Evolutionary conservation across 2,888 invertebrate species (phyloP).

Genomic region (Tenthredo distinguenda): DNA sequence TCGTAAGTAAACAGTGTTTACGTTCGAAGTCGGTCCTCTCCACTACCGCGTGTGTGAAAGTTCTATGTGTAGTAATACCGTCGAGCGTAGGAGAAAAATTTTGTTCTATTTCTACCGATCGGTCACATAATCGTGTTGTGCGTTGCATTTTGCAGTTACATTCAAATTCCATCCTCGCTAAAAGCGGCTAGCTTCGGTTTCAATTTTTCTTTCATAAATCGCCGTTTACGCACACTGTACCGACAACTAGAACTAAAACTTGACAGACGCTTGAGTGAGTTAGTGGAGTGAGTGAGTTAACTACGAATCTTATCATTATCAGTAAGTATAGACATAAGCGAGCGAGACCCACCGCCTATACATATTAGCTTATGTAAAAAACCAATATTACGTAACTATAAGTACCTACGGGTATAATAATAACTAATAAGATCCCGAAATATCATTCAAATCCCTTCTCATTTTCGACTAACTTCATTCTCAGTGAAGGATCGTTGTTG

Average conservation of each 20-base stretch:
- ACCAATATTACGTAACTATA: background rate
- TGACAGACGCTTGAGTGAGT: slow-evolving; percentile 2
- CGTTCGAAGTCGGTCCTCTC: too few species aligned
- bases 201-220: too few species aligned
- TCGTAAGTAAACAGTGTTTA: too few species aligned
- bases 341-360: background rate
- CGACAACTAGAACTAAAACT: background rate
- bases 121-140: too few species aligned
- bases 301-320: slow-evolving; percentile 15
- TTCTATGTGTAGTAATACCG: too few species aligned
- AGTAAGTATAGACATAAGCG: background rate
- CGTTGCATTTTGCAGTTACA: too few species aligned
- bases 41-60: too few species aligned
- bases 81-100: too few species aligned
- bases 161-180: too few species aligned
- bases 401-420: background rate
- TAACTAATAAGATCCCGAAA: background rate
- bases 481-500: background rate
- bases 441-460: background rate
- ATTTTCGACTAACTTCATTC: background rate
- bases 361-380: background rate
- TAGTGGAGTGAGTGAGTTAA: background rate
- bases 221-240: background rate
- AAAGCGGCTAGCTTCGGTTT: too few species aligned
- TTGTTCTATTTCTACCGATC: too few species aligned